Base-by-base conservation (phyloP, 1,140 invertebrate genomes). In the Apis cerana region DNA sequence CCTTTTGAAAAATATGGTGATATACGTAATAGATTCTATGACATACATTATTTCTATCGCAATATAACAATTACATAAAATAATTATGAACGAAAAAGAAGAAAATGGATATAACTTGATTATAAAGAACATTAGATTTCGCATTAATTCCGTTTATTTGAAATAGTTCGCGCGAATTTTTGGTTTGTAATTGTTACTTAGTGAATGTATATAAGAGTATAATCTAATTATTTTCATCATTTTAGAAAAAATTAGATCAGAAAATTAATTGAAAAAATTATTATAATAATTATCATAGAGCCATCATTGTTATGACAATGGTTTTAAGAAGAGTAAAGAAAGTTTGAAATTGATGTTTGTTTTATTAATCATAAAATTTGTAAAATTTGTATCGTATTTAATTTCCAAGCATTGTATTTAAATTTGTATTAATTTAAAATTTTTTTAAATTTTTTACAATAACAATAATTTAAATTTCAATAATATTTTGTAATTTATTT, bases 81-180 rank as follows among this genome's bases (percentile, higher is more conserved):
- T 21, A 19, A 62, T 27, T 61, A 19, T 5, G 19, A 48, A 43
- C 13, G 17, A 21, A 10, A 9, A 5, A 33, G 9, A 15, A 23
- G n/a, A n/a, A 15, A 27, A 71, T 11, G 1, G 33, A 48, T 23
- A 62, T 72, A 74, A 80, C 10, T 79, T 13, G 23, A 80, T 65
- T 74, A 65, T 43, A 17, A 43, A 52, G 2, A 76, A 56, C 11
- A 13, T 23, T 33, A 21, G n/a, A 15, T 43, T 70, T 59, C 19
- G 12, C 15, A 11, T 43, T 74, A 72, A 74, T 74, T 8, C 9
- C 12, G 54, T 61, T 69, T 62, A 9, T 27, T 68, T 13, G 9
- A 61, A 75, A 43, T 43, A 33, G 1, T 12, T 17, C 21, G 27
- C 19, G 13, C 43, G 61, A 21, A 12, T 21, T 76, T 76, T 19